phyloP scores from a whole-genome alignment of 2,113 vertebrate genomes.

The Burhinus oedicnemus region DNA sequence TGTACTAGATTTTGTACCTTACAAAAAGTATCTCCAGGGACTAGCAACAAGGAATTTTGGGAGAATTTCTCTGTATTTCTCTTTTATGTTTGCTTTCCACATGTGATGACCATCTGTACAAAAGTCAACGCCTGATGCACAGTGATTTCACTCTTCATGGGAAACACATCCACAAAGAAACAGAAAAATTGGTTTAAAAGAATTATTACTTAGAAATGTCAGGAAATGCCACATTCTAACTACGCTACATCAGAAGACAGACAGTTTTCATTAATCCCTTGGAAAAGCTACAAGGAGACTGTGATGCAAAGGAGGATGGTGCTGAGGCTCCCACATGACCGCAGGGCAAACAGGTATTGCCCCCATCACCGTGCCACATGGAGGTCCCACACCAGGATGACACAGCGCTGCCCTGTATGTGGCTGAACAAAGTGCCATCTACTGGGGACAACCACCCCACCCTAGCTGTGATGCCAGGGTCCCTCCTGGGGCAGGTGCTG shows the following conservation, averaged over 20 bases:
- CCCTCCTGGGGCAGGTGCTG: no score
- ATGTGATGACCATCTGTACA: background rate
- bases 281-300: background rate
- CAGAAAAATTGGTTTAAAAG: background rate
- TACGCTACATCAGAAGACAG: background rate
- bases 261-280: background rate
- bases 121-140: background rate
- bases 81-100: background rate
- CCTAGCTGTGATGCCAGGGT: no score
- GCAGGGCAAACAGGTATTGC: fast-evolving
- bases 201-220: background rate
- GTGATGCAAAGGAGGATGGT: background rate
- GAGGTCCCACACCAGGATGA: no score
- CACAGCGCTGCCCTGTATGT: no score
- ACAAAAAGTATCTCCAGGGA: background rate
- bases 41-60: background rate
- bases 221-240: background rate
- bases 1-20: background rate
- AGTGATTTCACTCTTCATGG: background rate
- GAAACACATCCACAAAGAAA: background rate
- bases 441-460: no score
- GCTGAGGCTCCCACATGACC: background rate
- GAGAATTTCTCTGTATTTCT: background rate
- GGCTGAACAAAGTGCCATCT: no score
- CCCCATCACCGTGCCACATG: fast-evolving